phyloP scores from a whole-genome alignment of 2,113 vertebrate species.

The Clupea harengus region DNA sequence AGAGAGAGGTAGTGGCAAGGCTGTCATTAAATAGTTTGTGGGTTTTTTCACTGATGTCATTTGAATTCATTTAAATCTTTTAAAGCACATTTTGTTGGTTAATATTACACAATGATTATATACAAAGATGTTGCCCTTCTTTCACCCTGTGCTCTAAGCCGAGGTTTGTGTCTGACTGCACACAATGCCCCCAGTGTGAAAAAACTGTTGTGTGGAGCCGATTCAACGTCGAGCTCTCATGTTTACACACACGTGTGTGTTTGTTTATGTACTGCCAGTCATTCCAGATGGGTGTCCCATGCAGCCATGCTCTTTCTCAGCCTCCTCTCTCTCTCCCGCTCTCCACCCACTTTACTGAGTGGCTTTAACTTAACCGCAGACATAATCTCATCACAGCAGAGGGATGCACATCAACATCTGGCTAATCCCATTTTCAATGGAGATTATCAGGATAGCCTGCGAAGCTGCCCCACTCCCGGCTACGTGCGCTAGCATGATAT shows the following conservation, averaged over 20 bases:
- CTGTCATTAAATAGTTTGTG: too few species aligned
- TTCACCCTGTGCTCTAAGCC: not conserved
- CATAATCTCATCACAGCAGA: conserved; percentile 32
- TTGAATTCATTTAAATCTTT: too few species aligned
- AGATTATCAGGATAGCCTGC: conserved; percentile 11
- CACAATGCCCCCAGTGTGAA: not conserved
- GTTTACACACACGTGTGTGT: not conserved
- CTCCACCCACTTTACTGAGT: not conserved
- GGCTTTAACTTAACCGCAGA: conserved; percentile 18
- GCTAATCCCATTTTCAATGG: conserved; percentile 32
- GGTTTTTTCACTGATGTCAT: too few species aligned
- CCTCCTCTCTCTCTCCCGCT: not conserved
- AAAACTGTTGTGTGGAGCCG: not conserved
- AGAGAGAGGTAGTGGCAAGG: too few species aligned
- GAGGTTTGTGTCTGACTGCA: not conserved
- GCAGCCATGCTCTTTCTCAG: not conserved
- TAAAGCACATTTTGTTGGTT: not conserved
- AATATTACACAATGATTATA: not conserved
- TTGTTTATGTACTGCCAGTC: not conserved
- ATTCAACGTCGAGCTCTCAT: not conserved
- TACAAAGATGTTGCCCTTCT: too few species aligned
- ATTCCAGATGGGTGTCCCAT: not conserved
- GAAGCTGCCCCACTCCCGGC: conserved; percentile 12
- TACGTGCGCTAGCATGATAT: conserved; percentile 24
- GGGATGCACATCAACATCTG: conserved; percentile 34